Percentiles rank a stretch among this genome's conserved stretches.
phyloP scores from a whole-genome alignment of 2,888 invertebrate species.

The Marasmarcha lunaedactyla region DNA sequence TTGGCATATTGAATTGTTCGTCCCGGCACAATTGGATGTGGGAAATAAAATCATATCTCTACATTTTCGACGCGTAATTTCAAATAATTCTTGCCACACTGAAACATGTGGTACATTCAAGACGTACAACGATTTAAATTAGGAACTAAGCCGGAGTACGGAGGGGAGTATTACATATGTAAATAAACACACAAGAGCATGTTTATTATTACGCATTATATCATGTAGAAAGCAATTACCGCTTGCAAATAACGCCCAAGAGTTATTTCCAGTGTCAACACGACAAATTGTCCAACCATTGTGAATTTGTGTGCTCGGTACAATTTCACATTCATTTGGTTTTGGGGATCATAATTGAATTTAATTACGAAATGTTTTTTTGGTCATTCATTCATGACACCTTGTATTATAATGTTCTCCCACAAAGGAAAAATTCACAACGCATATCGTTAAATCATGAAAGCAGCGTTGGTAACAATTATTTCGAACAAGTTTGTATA shows the following conservation, averaged over 20 bases:
- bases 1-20: conserved; percentile 9
- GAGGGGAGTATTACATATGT: neutral
- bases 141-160: too few relatives aligned
- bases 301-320: conserved; percentile 36
- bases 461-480: too few relatives aligned
- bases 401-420: too few relatives aligned
- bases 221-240: conserved; percentile 32
- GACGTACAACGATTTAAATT: too few relatives aligned
- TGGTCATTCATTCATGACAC: too few relatives aligned
- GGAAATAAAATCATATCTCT: too few relatives aligned
- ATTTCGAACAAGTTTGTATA: too few relatives aligned
- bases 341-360: conserved; percentile 2
- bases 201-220: conserved; percentile 19
- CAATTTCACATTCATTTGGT: conserved; percentile 25
- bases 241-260: conserved; percentile 33
- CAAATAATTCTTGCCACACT: too few relatives aligned
- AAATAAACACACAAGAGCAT: neutral
- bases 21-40: conserved; percentile 1
- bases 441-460: too few relatives aligned
- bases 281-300: conserved; percentile 49
- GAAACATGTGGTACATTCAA: too few relatives aligned
- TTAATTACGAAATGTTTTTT: neutral
- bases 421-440: too few relatives aligned
- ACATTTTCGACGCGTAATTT: too few relatives aligned
- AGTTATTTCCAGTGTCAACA: conserved; percentile 38